These are phyloP conservation scores for Plumapathes pennacea DNA, from an alignment of 92 coral and sea anemone species.

Conservation along the genomic window DNA sequence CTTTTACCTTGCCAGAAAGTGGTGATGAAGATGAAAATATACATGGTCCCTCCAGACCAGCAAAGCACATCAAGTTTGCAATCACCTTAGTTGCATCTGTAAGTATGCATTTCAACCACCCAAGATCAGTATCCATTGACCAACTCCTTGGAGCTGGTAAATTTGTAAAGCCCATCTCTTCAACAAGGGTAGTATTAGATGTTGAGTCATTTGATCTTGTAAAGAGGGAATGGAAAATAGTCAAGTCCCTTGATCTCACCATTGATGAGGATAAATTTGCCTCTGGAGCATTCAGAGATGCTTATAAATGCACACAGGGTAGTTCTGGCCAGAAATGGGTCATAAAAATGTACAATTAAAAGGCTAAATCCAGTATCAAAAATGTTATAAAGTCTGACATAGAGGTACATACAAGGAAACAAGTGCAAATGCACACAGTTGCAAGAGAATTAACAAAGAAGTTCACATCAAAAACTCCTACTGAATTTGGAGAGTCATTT, in stretches of 20 bases:
- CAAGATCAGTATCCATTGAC: constrained; percentile 66
- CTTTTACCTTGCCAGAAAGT: too few species aligned
- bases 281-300: constrained; percentile 78
- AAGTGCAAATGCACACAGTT: constrained; percentile 60
- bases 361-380: constrained; percentile 50
- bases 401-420: constrained; percentile 59
- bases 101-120: too few species aligned
- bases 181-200: constrained; percentile 39
- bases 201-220: constrained; percentile 58
- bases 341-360: constrained; percentile 47
- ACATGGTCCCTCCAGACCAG: too few species aligned
- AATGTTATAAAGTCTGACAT: constrained; percentile 28
- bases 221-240: constrained; percentile 47
- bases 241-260: constrained; percentile 24
- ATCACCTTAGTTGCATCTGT: too few species aligned
- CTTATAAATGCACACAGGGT: constrained; percentile 47
- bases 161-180: constrained; percentile 58
- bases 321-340: constrained; percentile 53
- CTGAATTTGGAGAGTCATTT: constrained; percentile 48
- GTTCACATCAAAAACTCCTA: constrained; percentile 43
- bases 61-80: too few species aligned
- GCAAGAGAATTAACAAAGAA: constrained; percentile 41
- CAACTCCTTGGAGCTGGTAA: constrained; percentile 64
- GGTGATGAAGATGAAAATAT: too few species aligned
- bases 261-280: constrained; percentile 62